Evolutionary conservation across 2,113 vertebrate genomes (phyloP).

Genomic region (Diphyllodes magnificus): DNA sequence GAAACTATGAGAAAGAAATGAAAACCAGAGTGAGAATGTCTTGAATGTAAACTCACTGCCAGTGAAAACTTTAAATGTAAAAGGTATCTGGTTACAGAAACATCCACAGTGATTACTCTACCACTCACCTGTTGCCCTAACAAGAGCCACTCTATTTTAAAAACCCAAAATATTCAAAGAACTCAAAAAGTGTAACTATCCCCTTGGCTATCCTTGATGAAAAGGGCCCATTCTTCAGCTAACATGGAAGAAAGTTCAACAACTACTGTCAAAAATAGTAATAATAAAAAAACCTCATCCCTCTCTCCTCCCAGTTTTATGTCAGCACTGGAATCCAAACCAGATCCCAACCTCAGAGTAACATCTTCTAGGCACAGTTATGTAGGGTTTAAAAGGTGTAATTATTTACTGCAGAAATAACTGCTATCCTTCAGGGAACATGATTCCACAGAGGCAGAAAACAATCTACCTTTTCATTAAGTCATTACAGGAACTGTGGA

Average conservation of each 20-base stretch:
- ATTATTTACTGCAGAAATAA: neutral
- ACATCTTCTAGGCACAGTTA: neutral
- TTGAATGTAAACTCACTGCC: neutral
- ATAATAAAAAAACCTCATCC: neutral
- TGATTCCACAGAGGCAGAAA: neutral
- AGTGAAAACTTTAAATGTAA: neutral
- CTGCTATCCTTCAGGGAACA: no score
- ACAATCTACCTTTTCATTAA: neutral
- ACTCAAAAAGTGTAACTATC: rapidly evolving
- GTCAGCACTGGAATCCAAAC: neutral
- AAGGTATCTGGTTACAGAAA: neutral
- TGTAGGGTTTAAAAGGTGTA: neutral
- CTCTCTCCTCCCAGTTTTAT: neutral
- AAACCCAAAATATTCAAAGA: neutral
- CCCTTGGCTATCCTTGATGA: rapidly evolving
- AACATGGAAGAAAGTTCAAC: neutral
- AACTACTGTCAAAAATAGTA: neutral
- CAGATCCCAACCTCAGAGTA: neutral
- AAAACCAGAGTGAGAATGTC: neutral
- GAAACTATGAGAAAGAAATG: neutral
- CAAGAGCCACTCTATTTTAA: neutral
- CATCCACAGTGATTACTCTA: neutral
- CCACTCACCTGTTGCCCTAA: neutral
- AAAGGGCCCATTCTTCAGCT: neutral
- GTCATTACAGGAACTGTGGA: neutral